A percentile compares a stretch with the other conserved stretches of the same genome.
Conservation (phyloP, 1,140 invertebrate species). For the Dreissena polymorpha region DNA sequence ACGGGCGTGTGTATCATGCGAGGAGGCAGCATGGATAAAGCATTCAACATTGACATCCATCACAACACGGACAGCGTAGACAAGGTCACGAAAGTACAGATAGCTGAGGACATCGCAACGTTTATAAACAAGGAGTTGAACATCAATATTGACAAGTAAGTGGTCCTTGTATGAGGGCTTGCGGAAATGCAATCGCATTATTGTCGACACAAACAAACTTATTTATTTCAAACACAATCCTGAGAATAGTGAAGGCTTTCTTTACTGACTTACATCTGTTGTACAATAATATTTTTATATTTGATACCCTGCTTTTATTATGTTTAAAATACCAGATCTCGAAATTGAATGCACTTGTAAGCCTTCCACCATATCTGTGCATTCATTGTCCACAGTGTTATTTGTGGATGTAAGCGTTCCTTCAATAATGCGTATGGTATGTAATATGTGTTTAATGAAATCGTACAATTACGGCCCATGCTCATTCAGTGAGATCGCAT, state of each 20-base stretch:
- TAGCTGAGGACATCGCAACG: conserved; percentile 47
- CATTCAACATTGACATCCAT: conserved; percentile 52
- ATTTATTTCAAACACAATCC: not conserved
- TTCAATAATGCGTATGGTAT: too few relatives aligned
- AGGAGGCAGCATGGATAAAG: conserved; percentile 36
- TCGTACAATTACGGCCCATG: too few relatives aligned
- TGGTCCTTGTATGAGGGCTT: not conserved
- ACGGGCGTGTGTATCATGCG: conserved; percentile 47
- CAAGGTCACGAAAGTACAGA: conserved; percentile 44
- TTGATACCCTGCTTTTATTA: too few relatives aligned
- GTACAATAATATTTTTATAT: not conserved
- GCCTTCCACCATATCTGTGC: too few relatives aligned
- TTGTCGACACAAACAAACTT: not conserved
- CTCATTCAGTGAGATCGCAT: too few relatives aligned
- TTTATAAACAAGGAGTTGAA: conserved; percentile 43
- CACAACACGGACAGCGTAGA: conserved; percentile 53
- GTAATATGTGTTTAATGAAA: too few relatives aligned
- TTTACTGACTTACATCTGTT: not conserved
- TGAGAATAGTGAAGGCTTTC: not conserved
- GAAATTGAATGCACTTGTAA: too few relatives aligned
- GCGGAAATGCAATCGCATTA: not conserved
- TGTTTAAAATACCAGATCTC: too few relatives aligned
- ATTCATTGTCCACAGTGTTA: too few relatives aligned
- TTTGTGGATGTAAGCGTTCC: too few relatives aligned
- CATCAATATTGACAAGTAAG: conserved; percentile 49